Evolutionary conservation across 2,113 vertebrate genomes (phyloP).

Genomic region (Myrmecobius fasciatus): DNA sequence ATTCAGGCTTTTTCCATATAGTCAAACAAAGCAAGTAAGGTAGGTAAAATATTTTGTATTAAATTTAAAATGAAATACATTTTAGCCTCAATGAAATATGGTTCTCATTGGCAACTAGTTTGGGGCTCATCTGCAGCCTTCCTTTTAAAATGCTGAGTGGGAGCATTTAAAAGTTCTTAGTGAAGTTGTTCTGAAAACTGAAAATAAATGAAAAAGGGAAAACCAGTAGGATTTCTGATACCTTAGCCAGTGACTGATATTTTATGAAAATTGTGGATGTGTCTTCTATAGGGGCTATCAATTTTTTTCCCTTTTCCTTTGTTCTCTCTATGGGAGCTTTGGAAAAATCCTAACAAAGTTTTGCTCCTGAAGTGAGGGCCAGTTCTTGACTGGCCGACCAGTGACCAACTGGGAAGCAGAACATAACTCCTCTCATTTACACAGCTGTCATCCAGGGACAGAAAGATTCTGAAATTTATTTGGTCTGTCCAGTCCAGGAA

Average conservation of each 20-base stretch:
- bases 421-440: constrained; percentile 23
- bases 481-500: not conserved
- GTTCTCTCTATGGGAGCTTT: not conserved
- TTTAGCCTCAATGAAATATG: too few species aligned
- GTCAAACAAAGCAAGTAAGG: not conserved
- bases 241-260: not conserved
- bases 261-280: not conserved
- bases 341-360: not conserved
- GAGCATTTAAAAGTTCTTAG: not conserved
- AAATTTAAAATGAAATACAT: not conserved
- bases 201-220: constrained; percentile 17
- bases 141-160: not conserved
- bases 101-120: not conserved
- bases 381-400: not conserved
- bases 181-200: not conserved
- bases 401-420: constrained; percentile 1
- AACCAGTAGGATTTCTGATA: constrained; percentile 3
- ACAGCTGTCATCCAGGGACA: not conserved
- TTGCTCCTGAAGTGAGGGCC: constrained; percentile 9
- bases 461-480: not conserved
- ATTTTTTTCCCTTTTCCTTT: not conserved
- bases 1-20: not conserved
- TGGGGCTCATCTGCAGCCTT: not conserved
- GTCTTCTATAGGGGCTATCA: not conserved
- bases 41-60: too few species aligned